Evolutionary conservation across 2,113 vertebrate species (phyloP).

Genomic region (Vulpes lagopus): DNA sequence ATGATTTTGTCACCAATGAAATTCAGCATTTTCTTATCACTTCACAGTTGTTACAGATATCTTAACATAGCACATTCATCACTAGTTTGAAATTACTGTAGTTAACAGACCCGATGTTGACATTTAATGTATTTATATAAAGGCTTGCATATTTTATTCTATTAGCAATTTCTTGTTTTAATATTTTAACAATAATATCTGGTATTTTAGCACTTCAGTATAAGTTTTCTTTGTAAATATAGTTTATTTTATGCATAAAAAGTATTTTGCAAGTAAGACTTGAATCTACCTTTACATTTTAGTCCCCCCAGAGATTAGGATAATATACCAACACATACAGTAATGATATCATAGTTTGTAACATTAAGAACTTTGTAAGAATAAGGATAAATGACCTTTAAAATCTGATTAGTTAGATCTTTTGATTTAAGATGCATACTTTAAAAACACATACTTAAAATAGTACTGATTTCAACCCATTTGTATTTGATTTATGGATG

Average conservation of each 20-base stretch:
- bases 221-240: constrained; percentile 5
- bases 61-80: constrained; percentile 6
- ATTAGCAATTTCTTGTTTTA: neutral
- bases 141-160: neutral
- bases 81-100: constrained; percentile 18
- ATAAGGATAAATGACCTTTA: neutral
- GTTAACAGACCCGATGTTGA: neutral
- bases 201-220: constrained; percentile 1
- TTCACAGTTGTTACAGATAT: neutral
- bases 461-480: neutral
- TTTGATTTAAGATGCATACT: constrained; percentile 1
- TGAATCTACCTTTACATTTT: constrained; percentile 18
- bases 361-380: neutral
- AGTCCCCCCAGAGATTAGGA: neutral
- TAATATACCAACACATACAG: neutral
- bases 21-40: neutral
- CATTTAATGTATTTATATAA: constrained; percentile 40
- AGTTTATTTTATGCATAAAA: constrained; percentile 41
- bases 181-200: neutral
- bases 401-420: neutral
- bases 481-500: constrained; percentile 9
- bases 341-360: neutral
- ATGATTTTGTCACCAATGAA: neutral
- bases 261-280: neutral
- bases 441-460: neutral